Conservation (phyloP, 2,888 invertebrate genomes). For the Polymixis lichenea region DNA sequence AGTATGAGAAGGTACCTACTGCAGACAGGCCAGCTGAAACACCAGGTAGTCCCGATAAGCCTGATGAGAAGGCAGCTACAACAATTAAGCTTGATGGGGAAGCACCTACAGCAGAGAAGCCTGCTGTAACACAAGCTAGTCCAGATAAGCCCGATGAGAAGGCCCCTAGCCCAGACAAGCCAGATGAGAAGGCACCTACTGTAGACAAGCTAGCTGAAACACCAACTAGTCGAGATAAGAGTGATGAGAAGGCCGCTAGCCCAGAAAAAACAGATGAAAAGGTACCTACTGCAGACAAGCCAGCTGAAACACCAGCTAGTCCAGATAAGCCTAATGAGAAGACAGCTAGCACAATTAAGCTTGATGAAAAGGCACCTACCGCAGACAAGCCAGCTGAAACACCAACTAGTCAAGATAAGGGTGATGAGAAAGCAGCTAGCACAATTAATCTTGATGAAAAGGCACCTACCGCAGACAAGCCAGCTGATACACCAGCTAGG, state of each 20-base stretch:
- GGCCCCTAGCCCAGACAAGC: background rate
- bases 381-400: too few species aligned
- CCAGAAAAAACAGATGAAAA: conserved; percentile 6
- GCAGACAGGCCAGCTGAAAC: background rate
- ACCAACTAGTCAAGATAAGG: too few species aligned
- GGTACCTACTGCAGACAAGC: too few species aligned
- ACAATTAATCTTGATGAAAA: background rate
- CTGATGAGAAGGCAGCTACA: background rate
- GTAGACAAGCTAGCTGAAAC: background rate
- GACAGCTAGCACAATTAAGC: too few species aligned
- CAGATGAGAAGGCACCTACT: conserved; percentile 10
- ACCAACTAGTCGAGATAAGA: background rate
- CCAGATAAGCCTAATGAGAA: conserved; percentile 10
- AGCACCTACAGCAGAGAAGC: too few species aligned
- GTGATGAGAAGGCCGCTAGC: background rate
- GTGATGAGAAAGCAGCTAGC: background rate
- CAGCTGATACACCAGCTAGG: conserved; percentile 3
- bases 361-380: too few species aligned
- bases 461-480: background rate
- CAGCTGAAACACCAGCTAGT: background rate
- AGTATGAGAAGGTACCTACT: too few species aligned
- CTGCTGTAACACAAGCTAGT: background rate
- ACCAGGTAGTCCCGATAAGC: background rate
- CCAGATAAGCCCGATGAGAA: background rate
- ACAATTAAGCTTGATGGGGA: background rate